phyloP scores from a whole-genome alignment of 2,797 vertebrate species.

The Acanthopagrus latus region DNA sequence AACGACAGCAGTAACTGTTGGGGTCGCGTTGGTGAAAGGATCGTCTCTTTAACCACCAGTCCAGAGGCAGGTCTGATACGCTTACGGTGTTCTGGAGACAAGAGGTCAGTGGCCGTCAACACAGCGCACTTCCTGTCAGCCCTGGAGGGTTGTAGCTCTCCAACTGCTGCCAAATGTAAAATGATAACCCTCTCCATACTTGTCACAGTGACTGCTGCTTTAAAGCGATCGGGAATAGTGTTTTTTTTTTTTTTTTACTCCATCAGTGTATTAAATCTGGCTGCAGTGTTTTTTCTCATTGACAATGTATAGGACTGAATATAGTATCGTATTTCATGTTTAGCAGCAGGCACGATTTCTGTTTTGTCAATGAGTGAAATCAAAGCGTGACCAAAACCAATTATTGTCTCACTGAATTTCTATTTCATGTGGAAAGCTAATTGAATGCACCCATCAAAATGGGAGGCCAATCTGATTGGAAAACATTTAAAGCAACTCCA shows the following conservation, averaged over 20 bases:
- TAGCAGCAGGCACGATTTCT: slow-evolving; percentile 39
- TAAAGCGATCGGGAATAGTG: slow-evolving; percentile 27
- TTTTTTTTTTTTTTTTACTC: slow-evolving; percentile 19
- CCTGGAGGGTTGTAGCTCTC: slow-evolving; percentile 27
- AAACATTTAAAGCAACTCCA: slow-evolving; percentile 71
- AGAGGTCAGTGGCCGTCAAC: slow-evolving; percentile 45
- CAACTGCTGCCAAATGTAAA: slow-evolving; percentile 39
- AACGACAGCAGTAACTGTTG: slow-evolving; percentile 36
- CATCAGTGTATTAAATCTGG: slow-evolving; percentile 20
- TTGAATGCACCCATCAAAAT: slow-evolving; percentile 67
- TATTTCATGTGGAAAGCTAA: slow-evolving; percentile 70
- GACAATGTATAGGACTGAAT: slow-evolving; percentile 18
- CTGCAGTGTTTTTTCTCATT: slow-evolving; percentile 20
- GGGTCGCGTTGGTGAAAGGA: slow-evolving; percentile 26
- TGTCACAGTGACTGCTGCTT: slow-evolving; percentile 45
- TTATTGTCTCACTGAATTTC: slow-evolving; percentile 58
- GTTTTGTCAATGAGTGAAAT: slow-evolving; percentile 56
- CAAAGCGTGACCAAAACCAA: slow-evolving; percentile 57
- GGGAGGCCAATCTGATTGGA: slow-evolving; percentile 56
- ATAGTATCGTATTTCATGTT: slow-evolving; percentile 32
- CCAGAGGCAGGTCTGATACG: slow-evolving; percentile 42
- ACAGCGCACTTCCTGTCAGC: slow-evolving; percentile 39
- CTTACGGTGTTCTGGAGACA: slow-evolving; percentile 36
- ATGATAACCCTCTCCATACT: slow-evolving; percentile 20
- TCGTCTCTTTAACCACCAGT: slow-evolving; percentile 41